A percentile compares a stretch with the other conserved stretches of the same genome.
These are phyloP conservation scores for Addax nasomaculatus DNA, from an alignment of 2,113 vertebrate species.

Conservation along the genomic window DNA sequence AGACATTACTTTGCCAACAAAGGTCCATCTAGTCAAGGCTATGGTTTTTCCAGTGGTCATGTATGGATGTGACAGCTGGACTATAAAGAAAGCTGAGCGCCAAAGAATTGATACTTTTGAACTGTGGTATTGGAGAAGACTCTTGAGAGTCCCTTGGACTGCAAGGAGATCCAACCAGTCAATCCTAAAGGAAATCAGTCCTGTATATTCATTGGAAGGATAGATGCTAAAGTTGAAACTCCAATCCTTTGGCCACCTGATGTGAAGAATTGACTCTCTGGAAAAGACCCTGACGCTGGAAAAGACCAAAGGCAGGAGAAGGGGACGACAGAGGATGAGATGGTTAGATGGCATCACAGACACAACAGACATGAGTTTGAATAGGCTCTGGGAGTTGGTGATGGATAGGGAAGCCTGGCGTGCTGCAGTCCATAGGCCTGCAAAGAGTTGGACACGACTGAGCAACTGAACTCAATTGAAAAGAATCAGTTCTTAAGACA, in stretches of 20 bases:
- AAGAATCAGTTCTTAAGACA: neutral
- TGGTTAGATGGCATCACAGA: neutral
- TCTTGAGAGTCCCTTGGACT: neutral
- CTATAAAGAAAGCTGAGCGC: neutral
- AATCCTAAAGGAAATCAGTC: neutral
- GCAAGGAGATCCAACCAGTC: neutral
- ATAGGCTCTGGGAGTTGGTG: neutral
- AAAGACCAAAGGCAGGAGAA: neutral
- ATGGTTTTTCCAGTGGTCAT: neutral
- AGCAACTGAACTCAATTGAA: neutral
- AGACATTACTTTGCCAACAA: neutral
- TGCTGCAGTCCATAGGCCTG: neutral
- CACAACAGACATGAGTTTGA: accelerated
- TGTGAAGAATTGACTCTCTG: neutral
- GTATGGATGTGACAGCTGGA: neutral
- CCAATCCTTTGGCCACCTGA: neutral
- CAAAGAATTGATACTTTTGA: neutral
- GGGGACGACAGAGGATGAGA: neutral
- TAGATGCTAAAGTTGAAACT: neutral
- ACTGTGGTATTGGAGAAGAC: neutral
- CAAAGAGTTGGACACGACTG: neutral
- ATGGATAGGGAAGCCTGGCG: neutral
- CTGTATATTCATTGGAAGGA: neutral
- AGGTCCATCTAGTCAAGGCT: neutral
- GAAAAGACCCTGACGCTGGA: neutral